Percentiles rank a stretch among this genome's conserved stretches.
These are phyloP conservation scores for Vultur gryphus DNA, from an alignment of 2,797 vertebrate species.

Conservation along the genomic window DNA sequence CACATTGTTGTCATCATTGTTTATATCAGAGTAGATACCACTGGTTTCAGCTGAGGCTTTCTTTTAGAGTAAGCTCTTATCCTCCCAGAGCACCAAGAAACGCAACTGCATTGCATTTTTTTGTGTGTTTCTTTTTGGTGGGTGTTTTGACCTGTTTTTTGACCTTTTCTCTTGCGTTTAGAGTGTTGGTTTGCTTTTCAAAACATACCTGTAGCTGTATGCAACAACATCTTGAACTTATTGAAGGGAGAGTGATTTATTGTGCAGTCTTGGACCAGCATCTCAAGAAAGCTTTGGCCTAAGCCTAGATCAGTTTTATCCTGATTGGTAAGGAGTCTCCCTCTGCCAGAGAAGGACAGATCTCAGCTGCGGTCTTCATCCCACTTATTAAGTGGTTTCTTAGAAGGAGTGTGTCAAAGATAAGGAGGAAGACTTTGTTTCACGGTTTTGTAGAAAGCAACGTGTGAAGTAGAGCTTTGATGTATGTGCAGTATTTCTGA, in stretches of 20 bases:
- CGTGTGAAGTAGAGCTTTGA: background rate
- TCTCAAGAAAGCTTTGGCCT: background rate
- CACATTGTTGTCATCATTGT: background rate
- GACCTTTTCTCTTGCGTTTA: background rate
- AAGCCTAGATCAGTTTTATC: background rate
- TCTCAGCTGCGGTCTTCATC: background rate
- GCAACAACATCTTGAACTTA: background rate
- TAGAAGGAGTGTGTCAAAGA: background rate
- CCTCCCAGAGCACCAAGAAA: background rate
- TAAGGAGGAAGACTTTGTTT: background rate
- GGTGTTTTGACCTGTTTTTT: background rate
- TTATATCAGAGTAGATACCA: background rate
- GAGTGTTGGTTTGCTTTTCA: background rate
- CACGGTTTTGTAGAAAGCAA: background rate
- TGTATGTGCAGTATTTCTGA: background rate
- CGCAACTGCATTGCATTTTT: background rate
- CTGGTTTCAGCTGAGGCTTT: background rate
- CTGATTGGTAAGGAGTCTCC: background rate
- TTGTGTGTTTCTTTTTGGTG: fast-evolving
- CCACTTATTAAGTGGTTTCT: fast-evolving
- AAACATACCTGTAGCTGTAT: background rate
- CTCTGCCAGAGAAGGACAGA: background rate
- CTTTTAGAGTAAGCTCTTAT: background rate
- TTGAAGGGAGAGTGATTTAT: background rate
- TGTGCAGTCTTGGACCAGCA: background rate